Conservation (phyloP, 2,113 vertebrate genomes). For the Lepisosteus osseus region DNA sequence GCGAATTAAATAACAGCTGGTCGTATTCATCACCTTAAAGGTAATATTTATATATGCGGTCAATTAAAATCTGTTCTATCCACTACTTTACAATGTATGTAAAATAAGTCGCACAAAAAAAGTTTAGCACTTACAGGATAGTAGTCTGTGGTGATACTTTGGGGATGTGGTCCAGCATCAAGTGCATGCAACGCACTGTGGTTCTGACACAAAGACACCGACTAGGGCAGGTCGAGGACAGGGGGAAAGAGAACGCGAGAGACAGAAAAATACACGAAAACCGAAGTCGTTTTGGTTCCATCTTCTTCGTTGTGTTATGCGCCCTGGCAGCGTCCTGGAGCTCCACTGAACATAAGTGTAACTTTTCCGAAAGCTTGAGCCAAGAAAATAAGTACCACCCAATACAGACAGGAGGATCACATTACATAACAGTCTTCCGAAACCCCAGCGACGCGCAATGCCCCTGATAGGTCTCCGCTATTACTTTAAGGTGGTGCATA, state of each 20-base stretch:
- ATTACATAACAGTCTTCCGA: constrained; percentile 11
- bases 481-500: too few relatives aligned
- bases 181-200: constrained; percentile 18
- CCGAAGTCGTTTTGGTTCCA: constrained; percentile 11
- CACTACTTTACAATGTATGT: background rate
- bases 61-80: background rate
- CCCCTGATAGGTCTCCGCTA: background rate
- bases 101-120: background rate
- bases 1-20: too few relatives aligned
- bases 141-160: constrained; percentile 18
- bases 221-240: background rate
- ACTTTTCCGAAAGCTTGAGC: constrained; percentile 15
- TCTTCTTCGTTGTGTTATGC: background rate
- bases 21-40: too few relatives aligned
- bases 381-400: background rate
- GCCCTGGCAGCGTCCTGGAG: constrained; percentile 10
- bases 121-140: constrained; percentile 26
- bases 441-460: background rate
- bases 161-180: constrained; percentile 24
- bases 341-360: constrained; percentile 14
- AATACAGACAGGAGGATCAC: constrained; percentile 23
- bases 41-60: background rate
- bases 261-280: constrained; percentile 12
- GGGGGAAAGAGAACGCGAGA: background rate
- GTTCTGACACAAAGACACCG: background rate